Conservation (phyloP, 2,113 vertebrate species). For the Perca fluviatilis region DNA sequence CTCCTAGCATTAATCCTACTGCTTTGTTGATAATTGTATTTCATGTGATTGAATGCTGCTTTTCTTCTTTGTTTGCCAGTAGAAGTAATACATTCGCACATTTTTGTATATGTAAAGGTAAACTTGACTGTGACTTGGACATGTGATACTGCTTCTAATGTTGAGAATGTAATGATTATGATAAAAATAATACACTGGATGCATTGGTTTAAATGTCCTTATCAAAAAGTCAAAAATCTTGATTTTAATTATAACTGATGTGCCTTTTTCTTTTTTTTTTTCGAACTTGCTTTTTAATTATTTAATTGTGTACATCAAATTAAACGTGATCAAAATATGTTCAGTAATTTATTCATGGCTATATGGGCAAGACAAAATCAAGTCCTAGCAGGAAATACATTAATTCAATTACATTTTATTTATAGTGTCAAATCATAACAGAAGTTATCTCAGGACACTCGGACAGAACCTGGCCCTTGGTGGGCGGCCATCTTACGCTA, state of each 20-base stretch:
- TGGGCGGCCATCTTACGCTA: too few species aligned
- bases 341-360: neutral
- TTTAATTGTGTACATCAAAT: slow-evolving; percentile 7
- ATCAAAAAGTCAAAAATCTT: slow-evolving; percentile 2
- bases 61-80: neutral
- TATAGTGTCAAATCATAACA: too few species aligned
- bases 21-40: neutral
- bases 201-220: slow-evolving; percentile 2
- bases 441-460: too few species aligned
- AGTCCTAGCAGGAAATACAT: slow-evolving; percentile 1
- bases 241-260: neutral
- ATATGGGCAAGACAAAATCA: neutral
- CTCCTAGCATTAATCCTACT: neutral
- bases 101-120: neutral
- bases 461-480: too few species aligned
- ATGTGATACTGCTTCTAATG: slow-evolving; percentile 2
- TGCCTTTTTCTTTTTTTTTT: slow-evolving; percentile 27
- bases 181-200: slow-evolving; percentile 16
- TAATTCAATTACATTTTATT: too few species aligned
- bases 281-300: neutral
- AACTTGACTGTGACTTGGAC: neutral
- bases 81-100: neutral
- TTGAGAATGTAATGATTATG: neutral
- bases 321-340: slow-evolving; percentile 2
- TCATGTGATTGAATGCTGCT: slow-evolving; percentile 10